Base-by-base conservation (phyloP, 2,113 vertebrate genomes). In the Connochaetes taurinus region DNA sequence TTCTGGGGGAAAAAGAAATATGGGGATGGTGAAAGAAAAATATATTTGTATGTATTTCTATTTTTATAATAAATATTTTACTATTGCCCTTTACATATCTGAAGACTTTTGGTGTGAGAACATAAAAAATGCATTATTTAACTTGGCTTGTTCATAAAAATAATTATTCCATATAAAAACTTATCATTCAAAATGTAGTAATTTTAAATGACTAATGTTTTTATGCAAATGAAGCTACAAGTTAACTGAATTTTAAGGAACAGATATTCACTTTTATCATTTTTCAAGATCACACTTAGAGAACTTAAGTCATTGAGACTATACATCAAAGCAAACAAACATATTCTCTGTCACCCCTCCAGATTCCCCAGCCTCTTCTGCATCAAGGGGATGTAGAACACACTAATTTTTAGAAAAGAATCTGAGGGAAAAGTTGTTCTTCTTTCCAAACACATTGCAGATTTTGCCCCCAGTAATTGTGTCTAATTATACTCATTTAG, bases 111-210 rank as follows among this genome's bases (percentile, higher is more conserved):
- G 52, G 40, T 74, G 5, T 83, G 45, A 96, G 86, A 91, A 95
- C 57, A 91, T 93, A 82, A 96, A 81, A 93, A 81, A 71, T 21
- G 45, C 78, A 89, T 94, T 50, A 90, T 80, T 87, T 93, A 45
- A 80, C 27, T 93, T 94, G 33, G 29, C 55, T 91, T 97, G 33
- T n/a, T 93, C 12, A 62, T 90, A 86, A 88, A 78, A 78, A 89
- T 47, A 60, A 78, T 50, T 93, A 47, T 90, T 87, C 11, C 58
- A 52, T 67, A 78, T 90, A 92, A 93, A 96, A 52, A 71, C 25
- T 91, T 71, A 53, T 71, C 82, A 91, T 74, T 80, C 12, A 92
- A 96, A 86, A 87, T 57, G 15, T 55, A 85, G 4, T 71, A 53
- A 95, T 82, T 96, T 91, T 55, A 93, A 94, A 23, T 86, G 47